A percentile compares a stretch with the other conserved stretches of the same genome.
phyloP scores from a whole-genome alignment of 2,888 invertebrate species.

The Melinaea menophilus region DNA sequence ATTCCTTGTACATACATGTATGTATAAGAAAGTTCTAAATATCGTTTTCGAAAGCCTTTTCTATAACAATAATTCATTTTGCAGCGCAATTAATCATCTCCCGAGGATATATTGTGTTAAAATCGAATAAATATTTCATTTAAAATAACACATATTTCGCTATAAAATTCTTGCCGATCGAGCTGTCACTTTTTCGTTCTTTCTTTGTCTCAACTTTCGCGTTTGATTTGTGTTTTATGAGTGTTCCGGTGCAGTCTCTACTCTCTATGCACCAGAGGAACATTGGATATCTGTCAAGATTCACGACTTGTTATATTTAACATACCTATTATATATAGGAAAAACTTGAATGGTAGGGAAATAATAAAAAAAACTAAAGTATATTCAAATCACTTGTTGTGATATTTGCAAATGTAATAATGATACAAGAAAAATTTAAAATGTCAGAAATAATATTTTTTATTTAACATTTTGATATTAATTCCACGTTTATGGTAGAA shows the following conservation, averaged over 20 bases:
- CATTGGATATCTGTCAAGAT: slow-evolving; percentile 66
- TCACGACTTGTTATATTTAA: background rate
- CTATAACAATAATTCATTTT: slow-evolving; percentile 10
- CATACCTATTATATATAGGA: background rate
- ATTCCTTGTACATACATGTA: too few species aligned
- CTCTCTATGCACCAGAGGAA: slow-evolving; percentile 50
- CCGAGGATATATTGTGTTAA: slow-evolving; percentile 50
- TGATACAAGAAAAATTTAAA: too few species aligned
- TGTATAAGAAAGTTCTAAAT: background rate
- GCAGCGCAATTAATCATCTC: slow-evolving; percentile 23
- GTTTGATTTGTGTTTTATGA: slow-evolving; percentile 67
- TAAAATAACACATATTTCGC: slow-evolving; percentile 63
- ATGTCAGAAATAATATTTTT: too few species aligned
- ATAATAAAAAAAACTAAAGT: background rate
- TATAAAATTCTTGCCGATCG: slow-evolving; percentile 65
- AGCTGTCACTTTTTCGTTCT: slow-evolving; percentile 61
- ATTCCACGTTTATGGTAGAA: too few species aligned
- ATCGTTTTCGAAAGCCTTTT: background rate
- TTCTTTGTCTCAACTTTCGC: slow-evolving; percentile 55
- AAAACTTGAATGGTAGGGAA: background rate
- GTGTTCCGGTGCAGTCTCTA: slow-evolving; percentile 51
- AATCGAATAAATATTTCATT: slow-evolving; percentile 59
- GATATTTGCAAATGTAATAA: too few species aligned
- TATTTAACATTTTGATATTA: too few species aligned
- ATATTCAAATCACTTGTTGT: too few species aligned